Evolutionary conservation across 2,888 invertebrate genomes (phyloP).

Genomic region (Mantis religiosa): DNA sequence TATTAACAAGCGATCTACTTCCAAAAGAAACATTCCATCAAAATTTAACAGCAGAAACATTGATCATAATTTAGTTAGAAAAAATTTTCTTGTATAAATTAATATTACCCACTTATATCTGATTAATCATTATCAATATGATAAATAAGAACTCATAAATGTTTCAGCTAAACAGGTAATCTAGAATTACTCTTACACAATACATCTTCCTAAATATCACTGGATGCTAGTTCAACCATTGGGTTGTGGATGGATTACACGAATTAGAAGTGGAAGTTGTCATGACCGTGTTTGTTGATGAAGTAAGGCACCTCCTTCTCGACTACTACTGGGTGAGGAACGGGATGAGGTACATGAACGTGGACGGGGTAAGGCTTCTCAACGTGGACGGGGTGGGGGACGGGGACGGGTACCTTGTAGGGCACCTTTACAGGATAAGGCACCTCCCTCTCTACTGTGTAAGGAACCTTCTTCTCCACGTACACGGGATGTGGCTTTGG

Average conservation of each 20-base stretch:
- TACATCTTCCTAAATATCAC: no score
- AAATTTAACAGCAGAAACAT: no score
- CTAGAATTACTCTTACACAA: no score
- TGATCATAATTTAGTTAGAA: no score
- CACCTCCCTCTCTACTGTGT: conserved; percentile 46
- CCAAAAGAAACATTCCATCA: no score
- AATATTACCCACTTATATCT: no score
- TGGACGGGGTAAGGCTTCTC: conserved; percentile 43
- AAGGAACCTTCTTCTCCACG: conserved; percentile 36
- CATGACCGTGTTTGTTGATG: neutral
- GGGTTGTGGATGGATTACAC: neutral
- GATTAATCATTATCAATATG: no score
- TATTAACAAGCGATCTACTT: no score
- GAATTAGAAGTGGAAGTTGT: neutral
- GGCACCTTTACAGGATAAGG: conserved; percentile 52
- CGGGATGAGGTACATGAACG: neutral
- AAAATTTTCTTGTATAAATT: no score
- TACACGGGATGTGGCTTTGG: conserved; percentile 42
- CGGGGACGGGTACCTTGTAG: conserved; percentile 34
- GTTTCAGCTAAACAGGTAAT: no score
- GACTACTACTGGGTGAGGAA: neutral
- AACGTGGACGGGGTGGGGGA: conserved; percentile 50
- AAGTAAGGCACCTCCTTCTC: neutral
- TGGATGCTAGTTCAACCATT: no score
- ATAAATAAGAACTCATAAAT: no score